Evolutionary conservation across 2,888 invertebrate genomes (phyloP).

Genomic region (Drosophila fulvimacula): DNA sequence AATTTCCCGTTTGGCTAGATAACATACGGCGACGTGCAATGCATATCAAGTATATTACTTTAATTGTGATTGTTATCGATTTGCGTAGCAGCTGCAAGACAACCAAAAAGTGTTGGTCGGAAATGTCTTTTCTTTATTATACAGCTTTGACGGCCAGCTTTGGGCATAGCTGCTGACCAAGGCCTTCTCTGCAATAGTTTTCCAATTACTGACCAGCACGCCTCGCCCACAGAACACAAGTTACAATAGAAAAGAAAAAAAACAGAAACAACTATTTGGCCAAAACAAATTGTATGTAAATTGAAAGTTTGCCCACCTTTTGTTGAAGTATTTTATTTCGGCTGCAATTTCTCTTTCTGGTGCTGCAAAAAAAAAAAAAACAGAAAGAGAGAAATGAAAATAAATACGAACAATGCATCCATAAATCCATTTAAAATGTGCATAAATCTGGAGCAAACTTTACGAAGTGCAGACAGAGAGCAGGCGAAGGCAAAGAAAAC

Average conservation of each 20-base stretch:
- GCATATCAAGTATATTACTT: constrained; percentile 6
- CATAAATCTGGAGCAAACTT: constrained; percentile 44
- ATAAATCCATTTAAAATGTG: constrained; percentile 62
- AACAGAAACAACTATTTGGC: constrained; percentile 1
- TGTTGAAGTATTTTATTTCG: constrained; percentile 35
- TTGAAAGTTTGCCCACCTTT: constrained; percentile 44
- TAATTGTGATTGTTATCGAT: constrained; percentile 19
- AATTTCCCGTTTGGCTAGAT: constrained; percentile 9
- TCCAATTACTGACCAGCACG: constrained; percentile 3
- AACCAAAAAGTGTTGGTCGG: not conserved
- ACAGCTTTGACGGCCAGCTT: not conserved
- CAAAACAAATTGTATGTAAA: constrained; percentile 57
- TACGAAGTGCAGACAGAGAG: not conserved
- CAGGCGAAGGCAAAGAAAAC: constrained; percentile 6
- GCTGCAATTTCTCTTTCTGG: not conserved
- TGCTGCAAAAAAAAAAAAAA: not conserved
- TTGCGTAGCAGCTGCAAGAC: constrained; percentile 4
- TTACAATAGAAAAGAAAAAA: not conserved
- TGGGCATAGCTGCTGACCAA: constrained; percentile 1
- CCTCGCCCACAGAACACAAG: constrained; percentile 1
- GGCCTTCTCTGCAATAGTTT: not conserved
- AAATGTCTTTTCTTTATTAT: not conserved
- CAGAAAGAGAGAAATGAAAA: not conserved
- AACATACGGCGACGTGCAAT: constrained; percentile 11
- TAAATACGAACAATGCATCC: constrained; percentile 25